Evolutionary conservation across 2,888 invertebrate genomes (phyloP).

Genomic region (Lucinisca nassula): DNA sequence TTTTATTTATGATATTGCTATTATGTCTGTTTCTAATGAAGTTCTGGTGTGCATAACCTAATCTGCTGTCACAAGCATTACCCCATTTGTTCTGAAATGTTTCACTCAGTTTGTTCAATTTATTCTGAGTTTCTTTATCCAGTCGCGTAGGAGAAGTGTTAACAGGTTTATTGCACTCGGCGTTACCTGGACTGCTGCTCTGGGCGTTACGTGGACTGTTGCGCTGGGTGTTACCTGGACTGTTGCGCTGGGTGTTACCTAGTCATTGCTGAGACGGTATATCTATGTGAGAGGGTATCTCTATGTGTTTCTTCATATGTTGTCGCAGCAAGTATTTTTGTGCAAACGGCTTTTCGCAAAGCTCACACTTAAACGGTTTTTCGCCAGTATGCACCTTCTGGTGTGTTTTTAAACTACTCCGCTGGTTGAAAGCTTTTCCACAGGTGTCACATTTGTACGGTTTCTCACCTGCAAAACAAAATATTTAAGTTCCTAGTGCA

Average conservation of each 20-base stretch:
- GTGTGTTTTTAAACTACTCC: constrained; percentile 69
- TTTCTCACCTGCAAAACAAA: constrained; percentile 57
- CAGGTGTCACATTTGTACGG: constrained; percentile 71
- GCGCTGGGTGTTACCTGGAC: not conserved
- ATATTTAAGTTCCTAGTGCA: no score
- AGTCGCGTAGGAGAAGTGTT: not conserved
- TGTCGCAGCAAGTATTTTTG: constrained; percentile 71
- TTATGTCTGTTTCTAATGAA: not conserved
- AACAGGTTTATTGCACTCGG: not conserved
- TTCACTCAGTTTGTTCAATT: not conserved
- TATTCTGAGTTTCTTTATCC: not conserved
- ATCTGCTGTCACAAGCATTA: not conserved
- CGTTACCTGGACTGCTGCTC: not conserved
- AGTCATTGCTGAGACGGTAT: constrained; percentile 45
- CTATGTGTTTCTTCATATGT: constrained; percentile 71
- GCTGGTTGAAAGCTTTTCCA: constrained; percentile 70
- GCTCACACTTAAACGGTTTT: constrained; percentile 63
- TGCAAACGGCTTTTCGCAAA: constrained; percentile 69
- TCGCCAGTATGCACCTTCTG: constrained; percentile 71
- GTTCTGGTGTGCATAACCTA: not conserved
- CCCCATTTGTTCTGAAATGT: not conserved
- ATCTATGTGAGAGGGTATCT: constrained; percentile 11
- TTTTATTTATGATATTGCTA: not conserved
- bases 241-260: constrained; percentile 1
- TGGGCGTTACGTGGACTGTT: not conserved